Evolutionary conservation across 2,888 invertebrate species (phyloP).

Genomic region (Biston stratarius): DNA sequence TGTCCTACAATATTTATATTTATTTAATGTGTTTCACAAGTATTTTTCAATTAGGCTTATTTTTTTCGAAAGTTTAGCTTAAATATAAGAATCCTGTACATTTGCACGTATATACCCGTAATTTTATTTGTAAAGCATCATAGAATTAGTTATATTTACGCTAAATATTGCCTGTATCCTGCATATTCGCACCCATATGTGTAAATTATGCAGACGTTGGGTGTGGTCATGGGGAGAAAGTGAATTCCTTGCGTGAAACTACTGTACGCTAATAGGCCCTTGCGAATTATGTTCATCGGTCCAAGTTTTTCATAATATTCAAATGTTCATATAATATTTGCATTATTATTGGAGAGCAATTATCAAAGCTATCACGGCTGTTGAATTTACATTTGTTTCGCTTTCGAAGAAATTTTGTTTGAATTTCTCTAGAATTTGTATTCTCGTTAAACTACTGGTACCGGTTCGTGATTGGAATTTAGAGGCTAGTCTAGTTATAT

Average conservation of each 20-base stretch:
- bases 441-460: conserved; percentile 3
- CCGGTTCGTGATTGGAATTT: conserved; percentile 11
- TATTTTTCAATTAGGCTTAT: too few relatives aligned
- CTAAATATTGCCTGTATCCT: conserved; percentile 14
- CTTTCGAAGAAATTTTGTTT: conserved; percentile 14
- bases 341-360: conserved; percentile 4
- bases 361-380: background rate
- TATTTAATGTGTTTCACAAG: too few relatives aligned
- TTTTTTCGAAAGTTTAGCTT: too few relatives aligned
- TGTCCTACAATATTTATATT: too few relatives aligned
- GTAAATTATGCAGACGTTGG: conserved; percentile 41
- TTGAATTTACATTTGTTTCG: conserved; percentile 16
- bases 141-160: background rate
- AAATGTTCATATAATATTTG: conserved; percentile 9
- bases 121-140: background rate
- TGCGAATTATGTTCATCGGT: conserved; percentile 46
- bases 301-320: conserved; percentile 20
- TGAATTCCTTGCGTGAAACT: conserved; percentile 55
- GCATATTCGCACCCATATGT: conserved; percentile 18
- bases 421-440: conserved; percentile 14
- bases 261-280: conserved; percentile 50
- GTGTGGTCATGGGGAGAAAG: conserved; percentile 62
- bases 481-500: background rate
- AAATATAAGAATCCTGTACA: too few relatives aligned
- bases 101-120: too few relatives aligned